Base-by-base conservation (phyloP, 1,140 invertebrate species). In the Drosophila equinoxialis region DNA sequence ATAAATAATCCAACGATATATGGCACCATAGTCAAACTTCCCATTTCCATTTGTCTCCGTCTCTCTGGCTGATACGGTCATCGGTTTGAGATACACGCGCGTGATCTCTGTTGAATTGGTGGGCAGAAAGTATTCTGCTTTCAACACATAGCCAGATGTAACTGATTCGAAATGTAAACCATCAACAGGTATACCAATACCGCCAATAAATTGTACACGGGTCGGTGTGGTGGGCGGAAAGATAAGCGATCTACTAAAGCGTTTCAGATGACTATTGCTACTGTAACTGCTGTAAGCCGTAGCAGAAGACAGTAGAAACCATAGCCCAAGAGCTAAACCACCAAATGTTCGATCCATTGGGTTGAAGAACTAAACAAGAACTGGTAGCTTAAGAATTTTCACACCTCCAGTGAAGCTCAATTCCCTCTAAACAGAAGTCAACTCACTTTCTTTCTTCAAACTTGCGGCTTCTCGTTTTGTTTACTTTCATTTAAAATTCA, bases 71-170 rank as follows among this genome's bases (percentile, higher is more conserved):
- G 80, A 74, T 4, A 91, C 89, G 8, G 60, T 69, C 65, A 72
- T 67, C 0, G 90, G 90, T 17, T 79, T 89, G 0, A 91, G 61
- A 26, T 91, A 86, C 1, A 83, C 70, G 17, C 75, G 37, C 4
- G 77, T 87, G 13, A 90, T 73, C 55, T 90, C 74, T 11, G 77
- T 64, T 1, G 90, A 76, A 10, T 73, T 81, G 20, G 77, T 80
- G 45, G 91, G 91, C 67, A 92, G 60, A 74, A 83, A 92, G 55
- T 92, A 92, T 55, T 92, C 86, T 6, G 90, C 76, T 62, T 92
- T 92, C 1, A 92, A 54, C 6, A 92, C 91, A 82, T 91, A 92
- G 8, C 91, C 91, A 13, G 86, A 90, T 13, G 90, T 91, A 3
- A 92, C 78, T 0, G 91, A 91, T 57, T 92, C 91, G 20, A 79